Percentiles rank a stretch among this genome's conserved stretches.
Evolutionary conservation across 2,113 vertebrate species (phyloP).

Genomic region (Lontra canadensis): DNA sequence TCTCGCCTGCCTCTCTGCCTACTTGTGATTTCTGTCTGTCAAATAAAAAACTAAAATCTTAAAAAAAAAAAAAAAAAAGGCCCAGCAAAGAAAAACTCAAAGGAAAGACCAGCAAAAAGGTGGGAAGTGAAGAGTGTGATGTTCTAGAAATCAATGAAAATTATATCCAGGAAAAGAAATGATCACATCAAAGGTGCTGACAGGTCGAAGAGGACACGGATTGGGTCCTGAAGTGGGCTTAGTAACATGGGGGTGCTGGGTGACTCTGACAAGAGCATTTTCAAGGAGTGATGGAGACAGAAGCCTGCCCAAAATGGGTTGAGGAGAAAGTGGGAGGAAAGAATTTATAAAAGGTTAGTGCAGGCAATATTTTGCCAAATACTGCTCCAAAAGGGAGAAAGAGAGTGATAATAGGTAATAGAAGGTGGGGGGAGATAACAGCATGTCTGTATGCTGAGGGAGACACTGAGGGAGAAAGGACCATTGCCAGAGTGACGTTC

Average conservation of each 20-base stretch:
- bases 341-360: neutral
- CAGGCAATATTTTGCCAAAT: neutral
- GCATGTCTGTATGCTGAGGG: neutral
- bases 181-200: neutral
- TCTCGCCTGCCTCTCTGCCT: too few species aligned
- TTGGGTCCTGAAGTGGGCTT: neutral
- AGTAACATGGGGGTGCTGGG: neutral
- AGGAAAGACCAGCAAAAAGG: neutral
- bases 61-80: neutral
- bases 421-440: neutral
- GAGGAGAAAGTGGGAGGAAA: neutral
- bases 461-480: neutral
- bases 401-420: neutral
- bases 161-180: neutral
- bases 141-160: neutral
- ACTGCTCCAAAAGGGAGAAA: neutral
- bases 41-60: too few species aligned
- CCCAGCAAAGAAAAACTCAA: neutral
- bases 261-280: neutral
- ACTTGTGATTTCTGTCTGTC: too few species aligned
- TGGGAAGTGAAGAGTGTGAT: neutral
- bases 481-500: neutral
- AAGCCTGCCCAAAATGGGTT: neutral
- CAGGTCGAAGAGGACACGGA: neutral
- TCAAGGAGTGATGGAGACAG: neutral